Evolutionary conservation across 2,797 vertebrate species (phyloP), one percentile per base, ranked within the genome.

Genomic region (Argentina silus): DNA sequence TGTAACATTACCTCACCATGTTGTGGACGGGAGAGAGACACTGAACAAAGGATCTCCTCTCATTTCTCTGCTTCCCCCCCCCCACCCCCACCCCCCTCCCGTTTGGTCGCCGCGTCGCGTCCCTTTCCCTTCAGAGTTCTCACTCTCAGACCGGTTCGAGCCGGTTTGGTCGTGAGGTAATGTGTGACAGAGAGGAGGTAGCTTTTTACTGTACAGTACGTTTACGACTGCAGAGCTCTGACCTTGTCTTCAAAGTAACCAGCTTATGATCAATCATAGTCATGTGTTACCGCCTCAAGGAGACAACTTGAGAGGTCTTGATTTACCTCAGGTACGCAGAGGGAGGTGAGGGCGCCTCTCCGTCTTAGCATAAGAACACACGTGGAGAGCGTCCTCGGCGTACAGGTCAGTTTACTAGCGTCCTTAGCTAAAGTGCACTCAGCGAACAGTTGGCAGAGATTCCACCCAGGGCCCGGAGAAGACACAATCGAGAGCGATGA

Each of bases 1-100:
- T 87, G 86, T 86, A 88, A 90, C 48, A 79, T 74, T 76, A 88
- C 45, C 85, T 81, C 67, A 69, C 44, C 50, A 48, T 70, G 67
- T 42, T 67, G 72, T 23, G 14, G 55, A 19, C 43, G 14, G n/a
- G n/a, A 36, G 43, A 73, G 53, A 44, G 15, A 14, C 21, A 1
- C n/a, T 11, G 75, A 74, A 88, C 73, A 78, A 81, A 84, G 42
- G 65, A 11, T 27, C 44, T 62, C 70, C 75, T 61, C 67, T 81
- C 10, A 2, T 73, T 43, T 87, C 78, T 79, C 67, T 5, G 57
- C 63, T 72, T 83, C 87, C 84, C 78, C 77, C 84, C 81, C 27
- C 27, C 27, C 1, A 86, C 84, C 78, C 77, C 84, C 81, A 1
- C 27, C 27, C 1, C 4, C 51, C 36, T 11, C 53, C 11, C 7